A percentile compares a stretch with the other conserved stretches of the same genome.
These are phyloP conservation scores for Pandemis cinnamomeana DNA, from an alignment of 2,888 invertebrate genomes.

Conservation along the genomic window DNA sequence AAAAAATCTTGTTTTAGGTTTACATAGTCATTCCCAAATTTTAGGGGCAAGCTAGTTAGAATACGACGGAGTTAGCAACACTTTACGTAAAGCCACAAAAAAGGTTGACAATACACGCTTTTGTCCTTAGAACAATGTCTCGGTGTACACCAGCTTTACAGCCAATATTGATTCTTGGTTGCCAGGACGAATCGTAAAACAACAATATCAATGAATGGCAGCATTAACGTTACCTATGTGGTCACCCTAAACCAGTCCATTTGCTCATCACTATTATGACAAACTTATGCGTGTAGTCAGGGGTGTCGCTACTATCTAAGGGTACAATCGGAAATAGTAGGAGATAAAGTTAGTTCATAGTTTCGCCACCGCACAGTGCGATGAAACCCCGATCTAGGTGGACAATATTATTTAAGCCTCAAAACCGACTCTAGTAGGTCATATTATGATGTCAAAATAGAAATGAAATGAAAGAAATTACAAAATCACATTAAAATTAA, in stretches of 20 bases:
- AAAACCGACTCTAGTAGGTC: too few relatives aligned
- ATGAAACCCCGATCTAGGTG: too few relatives aligned
- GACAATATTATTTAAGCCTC: too few relatives aligned
- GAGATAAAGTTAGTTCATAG: not conserved
- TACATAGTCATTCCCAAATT: too few relatives aligned
- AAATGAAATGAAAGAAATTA: too few relatives aligned
- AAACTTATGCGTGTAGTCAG: conserved; percentile 4
- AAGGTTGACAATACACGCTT: not conserved
- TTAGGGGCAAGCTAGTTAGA: too few relatives aligned
- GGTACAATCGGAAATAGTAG: not conserved
- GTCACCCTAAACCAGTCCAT: conserved; percentile 19
- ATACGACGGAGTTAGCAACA: too few relatives aligned
- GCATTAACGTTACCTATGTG: conserved; percentile 17
- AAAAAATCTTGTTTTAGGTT: too few relatives aligned
- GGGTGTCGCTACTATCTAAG: not conserved
- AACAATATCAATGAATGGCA: conserved; percentile 49
- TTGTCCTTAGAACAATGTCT: not conserved
- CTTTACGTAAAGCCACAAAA: too few relatives aligned
- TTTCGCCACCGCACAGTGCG: not conserved
- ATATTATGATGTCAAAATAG: too few relatives aligned
- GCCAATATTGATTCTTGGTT: conserved; percentile 58
- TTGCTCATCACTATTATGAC: not conserved
- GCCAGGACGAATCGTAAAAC: conserved; percentile 58
- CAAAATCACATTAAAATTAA: too few relatives aligned
- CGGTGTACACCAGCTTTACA: conserved; percentile 47